phyloP scores from a whole-genome alignment of 2,113 vertebrate genomes.

The Larimichthys crocea region DNA sequence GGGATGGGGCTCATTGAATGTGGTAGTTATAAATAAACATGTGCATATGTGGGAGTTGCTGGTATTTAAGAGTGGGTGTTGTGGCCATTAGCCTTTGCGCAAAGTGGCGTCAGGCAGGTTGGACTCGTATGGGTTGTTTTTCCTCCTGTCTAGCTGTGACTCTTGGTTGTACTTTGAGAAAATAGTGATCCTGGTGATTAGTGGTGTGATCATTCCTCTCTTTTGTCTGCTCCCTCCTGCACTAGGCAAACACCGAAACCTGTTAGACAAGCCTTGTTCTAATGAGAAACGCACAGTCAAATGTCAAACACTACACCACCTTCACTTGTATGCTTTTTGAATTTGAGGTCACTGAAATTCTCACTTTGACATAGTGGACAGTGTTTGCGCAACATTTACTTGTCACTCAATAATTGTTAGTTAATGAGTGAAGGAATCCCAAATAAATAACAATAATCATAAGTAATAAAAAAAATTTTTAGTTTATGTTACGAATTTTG shows the following conservation, averaged over 20 bases:
- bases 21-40: conserved; percentile 54
- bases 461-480: too few relatives aligned
- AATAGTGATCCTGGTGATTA: conserved; percentile 56
- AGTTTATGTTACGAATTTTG: neutral
- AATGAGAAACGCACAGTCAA: conserved; percentile 28
- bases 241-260: conserved; percentile 61
- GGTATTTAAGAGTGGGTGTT: conserved; percentile 29
- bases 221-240: conserved; percentile 40
- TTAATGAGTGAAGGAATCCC: neutral
- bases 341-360: neutral
- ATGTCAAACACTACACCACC: conserved; percentile 31
- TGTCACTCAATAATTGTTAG: neutral
- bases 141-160: conserved; percentile 7
- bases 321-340: conserved; percentile 13
- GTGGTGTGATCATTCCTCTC: conserved; percentile 50
- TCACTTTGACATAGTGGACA: conserved; percentile 15
- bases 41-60: conserved; percentile 38
- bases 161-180: conserved; percentile 24
- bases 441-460: neutral
- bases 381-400: neutral
- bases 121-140: conserved; percentile 46
- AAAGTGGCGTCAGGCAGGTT: conserved; percentile 37
- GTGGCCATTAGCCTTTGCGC: neutral
- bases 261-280: conserved; percentile 41
- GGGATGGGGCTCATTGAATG: conserved; percentile 1